Evolutionary conservation across 1,140 invertebrate genomes (phyloP), one percentile per base, ranked within the genome.

Genomic region (Papilio xuthus): DNA sequence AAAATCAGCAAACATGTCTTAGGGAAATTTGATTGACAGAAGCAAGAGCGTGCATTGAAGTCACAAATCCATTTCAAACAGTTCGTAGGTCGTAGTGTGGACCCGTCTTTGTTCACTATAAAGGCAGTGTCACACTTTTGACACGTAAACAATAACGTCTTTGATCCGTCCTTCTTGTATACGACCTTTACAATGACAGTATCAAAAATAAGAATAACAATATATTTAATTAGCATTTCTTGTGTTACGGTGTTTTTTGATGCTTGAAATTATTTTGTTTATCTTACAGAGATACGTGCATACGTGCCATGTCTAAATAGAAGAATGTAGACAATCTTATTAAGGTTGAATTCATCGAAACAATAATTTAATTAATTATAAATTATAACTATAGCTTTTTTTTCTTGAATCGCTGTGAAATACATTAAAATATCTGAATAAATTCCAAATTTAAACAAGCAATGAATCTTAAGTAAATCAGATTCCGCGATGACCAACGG

Each of bases 401-500:
- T n/a, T n/a, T n/a, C n/a, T n/a, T n/a, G n/a, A n/a, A n/a, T n/a
- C n/a, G n/a, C n/a, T n/a, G n/a, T n/a, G 23, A 63, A 63, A 2
- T 3, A 26, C 20, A 26, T 63, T 13, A 12, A 26, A 26, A 63
- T 26, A 26, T 10, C 9, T 63, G 56, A 63, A 63, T 63, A 13
- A 26, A 26, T 23, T 23, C 6, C 2, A 56, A 20, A 56, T 23
- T 53, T 18, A 70, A 37, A 41, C n/a, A 41, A 37, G 67, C 67
- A 41, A 70, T 32, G 41, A 42, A 69, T 37, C 15, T 0, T 28
- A 71, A 72, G 7, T 9, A 42, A 72, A 72, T 72, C 8, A 72
- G 70, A 72, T 72, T 41, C 70, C 20, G 20, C 20, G 70, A 63
- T 63, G 60, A 47, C 70, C 70, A 72, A 72, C 70, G 37, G 84